Evolutionary conservation across 2,113 vertebrate genomes (phyloP).

Genomic region (Apteryx owenii): DNA sequence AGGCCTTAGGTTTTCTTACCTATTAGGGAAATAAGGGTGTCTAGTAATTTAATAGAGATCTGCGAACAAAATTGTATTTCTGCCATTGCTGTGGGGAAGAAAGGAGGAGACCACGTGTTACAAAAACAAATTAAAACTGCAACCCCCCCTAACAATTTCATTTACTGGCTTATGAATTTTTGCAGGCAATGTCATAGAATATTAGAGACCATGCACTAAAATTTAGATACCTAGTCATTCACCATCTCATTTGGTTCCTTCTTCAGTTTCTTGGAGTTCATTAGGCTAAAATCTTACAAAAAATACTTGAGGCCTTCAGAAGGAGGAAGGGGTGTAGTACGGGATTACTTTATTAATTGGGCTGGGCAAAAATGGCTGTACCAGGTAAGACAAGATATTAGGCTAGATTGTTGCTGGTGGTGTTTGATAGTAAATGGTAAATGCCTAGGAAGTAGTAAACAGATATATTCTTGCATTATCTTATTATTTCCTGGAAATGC

Average conservation of each 20-base stretch:
- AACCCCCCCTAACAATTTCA: rapidly evolving
- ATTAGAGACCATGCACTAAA: not conserved
- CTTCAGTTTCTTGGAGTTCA: not conserved
- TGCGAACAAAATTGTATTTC: not conserved
- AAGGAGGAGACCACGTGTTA: not conserved
- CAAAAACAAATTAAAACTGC: not conserved
- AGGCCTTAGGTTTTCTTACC: slow-evolving; percentile 72
- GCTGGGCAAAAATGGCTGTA: not conserved
- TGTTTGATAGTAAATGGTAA: not conserved
- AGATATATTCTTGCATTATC: too few species aligned
- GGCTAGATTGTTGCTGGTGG: not conserved
- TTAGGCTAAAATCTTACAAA: not conserved
- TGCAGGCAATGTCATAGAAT: not conserved
- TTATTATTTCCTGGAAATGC: not conserved
- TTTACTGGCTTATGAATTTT: not conserved
- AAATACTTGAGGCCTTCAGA: not conserved
- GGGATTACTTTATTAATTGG: not conserved
- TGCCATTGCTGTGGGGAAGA: not conserved
- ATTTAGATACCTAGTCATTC: not conserved
- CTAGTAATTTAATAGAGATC: not conserved
- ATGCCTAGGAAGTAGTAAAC: not conserved
- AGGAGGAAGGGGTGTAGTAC: not conserved
- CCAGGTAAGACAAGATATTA: not conserved
- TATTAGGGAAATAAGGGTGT: slow-evolving; percentile 74
- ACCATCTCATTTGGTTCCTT: not conserved